phyloP scores from a whole-genome alignment of 2,797 vertebrate genomes.

The Pseudotriccus pelzelni region DNA sequence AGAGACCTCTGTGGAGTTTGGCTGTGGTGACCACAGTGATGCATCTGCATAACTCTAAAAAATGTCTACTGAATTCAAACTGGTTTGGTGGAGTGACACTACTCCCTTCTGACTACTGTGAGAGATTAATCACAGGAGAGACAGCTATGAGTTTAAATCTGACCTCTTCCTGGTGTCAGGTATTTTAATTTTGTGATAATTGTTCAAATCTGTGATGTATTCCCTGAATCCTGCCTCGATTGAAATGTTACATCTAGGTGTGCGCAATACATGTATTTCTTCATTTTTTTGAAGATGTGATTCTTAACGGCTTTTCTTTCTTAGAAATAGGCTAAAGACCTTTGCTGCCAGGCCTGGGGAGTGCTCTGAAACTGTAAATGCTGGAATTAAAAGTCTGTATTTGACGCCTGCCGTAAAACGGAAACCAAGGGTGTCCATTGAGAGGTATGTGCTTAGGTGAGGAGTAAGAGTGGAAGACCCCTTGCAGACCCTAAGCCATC shows the following conservation, averaged over 20 bases:
- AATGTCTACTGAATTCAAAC: not conserved
- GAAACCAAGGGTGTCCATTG: not conserved
- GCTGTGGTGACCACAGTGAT: not conserved
- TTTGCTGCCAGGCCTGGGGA: not conserved
- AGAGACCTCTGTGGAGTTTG: not conserved
- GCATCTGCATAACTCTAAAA: not conserved
- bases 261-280: not conserved
- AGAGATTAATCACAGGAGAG: not conserved
- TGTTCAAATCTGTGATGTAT: not conserved
- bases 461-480: not conserved
- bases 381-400: not conserved
- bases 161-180: not conserved
- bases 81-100: not conserved
- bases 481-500: not conserved
- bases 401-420: not conserved
- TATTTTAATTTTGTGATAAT: not conserved
- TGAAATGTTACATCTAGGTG: not conserved
- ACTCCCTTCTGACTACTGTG: not conserved
- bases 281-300: not conserved
- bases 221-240: not conserved
- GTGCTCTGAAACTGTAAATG: not conserved
- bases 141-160: not conserved
- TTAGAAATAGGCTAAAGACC: not conserved
- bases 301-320: not conserved
- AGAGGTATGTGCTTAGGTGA: conserved; percentile 23